Percentiles rank a stretch among this genome's conserved stretches.
These are phyloP conservation scores for Gymnosoma rotundatum DNA, from an alignment of 2,888 invertebrate species.

Conservation along the genomic window DNA sequence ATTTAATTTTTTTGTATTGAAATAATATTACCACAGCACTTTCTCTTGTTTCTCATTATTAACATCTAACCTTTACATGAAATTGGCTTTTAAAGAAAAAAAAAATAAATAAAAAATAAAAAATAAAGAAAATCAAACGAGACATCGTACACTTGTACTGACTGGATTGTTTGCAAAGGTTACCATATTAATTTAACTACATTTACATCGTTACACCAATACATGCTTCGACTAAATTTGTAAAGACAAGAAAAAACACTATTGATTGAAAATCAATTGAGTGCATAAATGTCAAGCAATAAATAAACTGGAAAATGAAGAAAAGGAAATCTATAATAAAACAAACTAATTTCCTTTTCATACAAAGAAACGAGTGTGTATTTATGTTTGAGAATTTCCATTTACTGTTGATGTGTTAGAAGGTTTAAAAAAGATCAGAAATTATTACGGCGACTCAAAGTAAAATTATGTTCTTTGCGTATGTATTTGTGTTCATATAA, in stretches of 20 bases:
- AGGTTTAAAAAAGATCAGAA: too few species aligned
- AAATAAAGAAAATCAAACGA: conserved; percentile 35
- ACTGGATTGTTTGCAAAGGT: conserved; percentile 39
- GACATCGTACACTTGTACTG: conserved; percentile 64
- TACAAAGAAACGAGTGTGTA: not conserved
- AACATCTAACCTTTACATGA: conserved; percentile 29
- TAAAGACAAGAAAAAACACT: conserved; percentile 26
- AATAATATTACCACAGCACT: conserved; percentile 13
- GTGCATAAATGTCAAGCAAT: conserved; percentile 68
- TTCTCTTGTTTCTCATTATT: conserved; percentile 36
- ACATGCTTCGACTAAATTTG: conserved; percentile 7
- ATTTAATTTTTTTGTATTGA: conserved; percentile 16
- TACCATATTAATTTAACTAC: conserved; percentile 6
- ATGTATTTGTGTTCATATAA: too few species aligned
- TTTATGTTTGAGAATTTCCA: not conserved
- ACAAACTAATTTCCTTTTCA: conserved; percentile 35
- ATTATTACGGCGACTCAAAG: too few species aligned
- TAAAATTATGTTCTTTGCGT: too few species aligned
- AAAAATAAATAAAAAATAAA: not conserved
- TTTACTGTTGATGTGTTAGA: too few species aligned
- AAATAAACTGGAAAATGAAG: conserved; percentile 58
- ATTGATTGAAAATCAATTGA: conserved; percentile 68
- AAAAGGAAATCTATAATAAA: conserved; percentile 9
- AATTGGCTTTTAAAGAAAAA: conserved; percentile 1
- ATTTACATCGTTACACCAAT: conserved; percentile 1